Conservation (phyloP, 2,888 invertebrate species). For the Nemotelus nigrinus region DNA sequence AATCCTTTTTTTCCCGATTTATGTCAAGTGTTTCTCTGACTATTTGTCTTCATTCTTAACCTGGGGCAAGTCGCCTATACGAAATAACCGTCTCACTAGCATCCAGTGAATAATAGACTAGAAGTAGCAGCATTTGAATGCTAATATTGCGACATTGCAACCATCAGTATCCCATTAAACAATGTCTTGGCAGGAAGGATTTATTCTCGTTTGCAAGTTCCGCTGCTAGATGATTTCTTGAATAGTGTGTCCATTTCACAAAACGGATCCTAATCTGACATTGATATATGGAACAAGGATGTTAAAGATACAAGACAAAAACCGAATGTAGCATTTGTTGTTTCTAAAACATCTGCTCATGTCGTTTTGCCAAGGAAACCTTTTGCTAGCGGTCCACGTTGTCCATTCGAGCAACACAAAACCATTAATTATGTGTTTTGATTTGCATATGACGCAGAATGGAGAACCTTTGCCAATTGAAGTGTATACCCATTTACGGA, state of each 20-base stretch:
- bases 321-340: slow-evolving; percentile 4
- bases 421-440: slow-evolving; percentile 21
- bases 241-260: slow-evolving; percentile 29
- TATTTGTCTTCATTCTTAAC: slow-evolving; percentile 3
- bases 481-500: too few species aligned
- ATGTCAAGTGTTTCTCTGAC: slow-evolving; percentile 13
- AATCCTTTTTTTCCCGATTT: neutral
- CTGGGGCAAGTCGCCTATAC: neutral
- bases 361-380: neutral
- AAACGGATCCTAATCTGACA: slow-evolving; percentile 34
- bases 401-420: slow-evolving; percentile 1
- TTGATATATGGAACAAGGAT: slow-evolving; percentile 16
- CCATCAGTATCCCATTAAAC: slow-evolving; percentile 23
- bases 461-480: too few species aligned
- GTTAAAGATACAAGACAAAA: neutral
- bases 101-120: neutral
- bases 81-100: neutral
- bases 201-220: slow-evolving; percentile 16
- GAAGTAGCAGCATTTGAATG: slow-evolving; percentile 1
- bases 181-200: slow-evolving; percentile 5
- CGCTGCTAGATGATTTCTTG: slow-evolving; percentile 21
- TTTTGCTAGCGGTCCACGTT: neutral
- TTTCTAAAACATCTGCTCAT: slow-evolving; percentile 4
- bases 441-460: slow-evolving; percentile 20
- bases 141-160: neutral